Conservation (phyloP, 1,140 invertebrate species). For the Anoplophora glabripennis region DNA sequence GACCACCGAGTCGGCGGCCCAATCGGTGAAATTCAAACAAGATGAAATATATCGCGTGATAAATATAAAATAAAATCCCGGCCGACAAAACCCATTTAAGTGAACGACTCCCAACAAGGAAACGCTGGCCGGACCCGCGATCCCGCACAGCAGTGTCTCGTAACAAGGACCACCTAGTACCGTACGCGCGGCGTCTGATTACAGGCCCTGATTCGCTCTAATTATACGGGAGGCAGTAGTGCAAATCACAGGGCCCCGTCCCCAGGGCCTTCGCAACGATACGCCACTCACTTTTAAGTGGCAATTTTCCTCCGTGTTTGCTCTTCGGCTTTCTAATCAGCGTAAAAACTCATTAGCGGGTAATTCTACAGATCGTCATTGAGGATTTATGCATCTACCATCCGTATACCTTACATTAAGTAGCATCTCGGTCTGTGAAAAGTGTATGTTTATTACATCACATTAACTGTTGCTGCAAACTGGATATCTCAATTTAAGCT, state of each 20-base stretch:
- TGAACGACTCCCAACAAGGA: slow-evolving; percentile 1
- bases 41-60: slow-evolving; percentile 28
- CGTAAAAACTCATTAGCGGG: slow-evolving; percentile 5
- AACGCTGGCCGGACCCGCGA: not conserved
- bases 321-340: slow-evolving; percentile 2
- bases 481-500: too few species aligned
- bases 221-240: slow-evolving; percentile 19
- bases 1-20: not conserved
- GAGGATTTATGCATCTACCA: too few species aligned
- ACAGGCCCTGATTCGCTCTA: slow-evolving; percentile 23
- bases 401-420: too few species aligned
- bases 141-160: slow-evolving; percentile 5
- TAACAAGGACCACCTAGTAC: slow-evolving; percentile 25
- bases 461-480: too few species aligned
- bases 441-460: too few species aligned
- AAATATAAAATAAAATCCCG: slow-evolving; percentile 22
- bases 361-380: not conserved
- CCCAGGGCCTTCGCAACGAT: not conserved
- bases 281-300: slow-evolving; percentile 7
- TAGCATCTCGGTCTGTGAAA: too few species aligned
- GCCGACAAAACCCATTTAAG: slow-evolving; percentile 21
- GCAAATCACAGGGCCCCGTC: slow-evolving; percentile 19
- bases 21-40: slow-evolving; percentile 23
- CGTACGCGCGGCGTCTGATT: slow-evolving; percentile 18
- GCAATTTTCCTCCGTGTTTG: slow-evolving; percentile 8